Percentiles rank a stretch among this genome's conserved stretches.
phyloP scores from a whole-genome alignment of 2,888 invertebrate genomes.

The Leptarthrus brevirostris region DNA sequence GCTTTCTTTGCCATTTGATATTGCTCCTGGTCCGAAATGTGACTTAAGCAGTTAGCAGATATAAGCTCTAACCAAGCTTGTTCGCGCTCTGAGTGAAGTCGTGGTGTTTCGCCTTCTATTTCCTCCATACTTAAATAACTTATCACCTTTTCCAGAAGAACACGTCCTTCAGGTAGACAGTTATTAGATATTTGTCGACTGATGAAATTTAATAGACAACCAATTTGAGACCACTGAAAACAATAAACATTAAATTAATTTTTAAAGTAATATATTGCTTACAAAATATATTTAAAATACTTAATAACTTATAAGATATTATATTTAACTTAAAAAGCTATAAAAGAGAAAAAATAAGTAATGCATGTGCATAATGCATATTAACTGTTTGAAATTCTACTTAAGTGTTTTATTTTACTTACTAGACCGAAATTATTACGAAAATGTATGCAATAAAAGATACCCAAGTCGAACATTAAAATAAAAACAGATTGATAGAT shows the following conservation, averaged over 20 bases:
- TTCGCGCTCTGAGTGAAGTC: conserved; percentile 76
- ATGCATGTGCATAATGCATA: too few species aligned
- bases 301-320: too few species aligned
- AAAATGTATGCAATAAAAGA: too few species aligned
- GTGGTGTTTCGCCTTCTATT: conserved; percentile 63
- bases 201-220: conserved; percentile 74
- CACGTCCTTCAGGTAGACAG: conserved; percentile 64
- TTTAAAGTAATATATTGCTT: too few species aligned
- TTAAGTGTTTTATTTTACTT: too few species aligned
- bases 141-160: conserved; percentile 72
- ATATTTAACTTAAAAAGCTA: too few species aligned
- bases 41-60: conserved; percentile 71
- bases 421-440: too few species aligned
- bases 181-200: conserved; percentile 73
- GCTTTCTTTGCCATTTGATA: conserved; percentile 74
- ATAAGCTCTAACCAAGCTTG: conserved; percentile 79
- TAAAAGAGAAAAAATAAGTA: too few species aligned
- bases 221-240: conserved; percentile 68
- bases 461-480: too few species aligned
- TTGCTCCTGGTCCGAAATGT: conserved; percentile 72
- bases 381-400: too few species aligned
- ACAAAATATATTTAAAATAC: not conserved
- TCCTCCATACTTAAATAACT: conserved; percentile 70
- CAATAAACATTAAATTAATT: not conserved
- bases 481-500: too few species aligned